Base-by-base conservation (phyloP, 2,113 vertebrate species). In the Callospermophilus lateralis region DNA sequence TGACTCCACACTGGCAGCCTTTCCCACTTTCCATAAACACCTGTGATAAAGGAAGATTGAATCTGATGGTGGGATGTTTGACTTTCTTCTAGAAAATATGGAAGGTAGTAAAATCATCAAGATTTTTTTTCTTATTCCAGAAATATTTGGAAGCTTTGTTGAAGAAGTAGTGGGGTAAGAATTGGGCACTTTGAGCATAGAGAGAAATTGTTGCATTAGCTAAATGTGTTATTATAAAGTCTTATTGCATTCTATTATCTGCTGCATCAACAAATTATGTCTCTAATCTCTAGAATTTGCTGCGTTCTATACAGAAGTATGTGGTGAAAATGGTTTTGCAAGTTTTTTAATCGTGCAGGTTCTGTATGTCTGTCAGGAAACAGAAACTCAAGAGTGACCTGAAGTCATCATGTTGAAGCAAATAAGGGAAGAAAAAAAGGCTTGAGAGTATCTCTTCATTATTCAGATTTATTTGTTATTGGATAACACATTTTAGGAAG, bases 31-130 rank as follows among this genome's bases (percentile, higher is more conserved):
- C 78, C 32, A 70, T 37, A 89, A 19, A 77, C 17, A 85, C n/a
- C 87, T 81, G 30, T 6, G 48, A 90, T 53, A 20, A 79, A 96
- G 34, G 65, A 86, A 93, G 30, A 73, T 84, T 68, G 0, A 2
- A 58, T 87, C 30, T 42, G 65, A 32, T 73, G 92, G 63, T 3
- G 32, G 74, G 84, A 88, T 87, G 84, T 89, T 97, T 98, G 93
- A 95, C 86, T 97, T 97, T 73, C 37, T 42, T 28, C 93, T 37
- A 48, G 77, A 84, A 79, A 96, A 80, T 48, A 96, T 86, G 84
- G 94, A 97, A 98, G 97, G 95, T 97, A 98, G 95, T 97, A 98
- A 98, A 97, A 85, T 80, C 58, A 55, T 61, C 53, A 16, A n/a
- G n/a, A 22, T 48, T 32, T 81, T 76, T 65, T 37, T 37, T 19